Evolutionary conservation across 2,113 vertebrate genomes (phyloP).

Genomic region (Copsychus sechellarum): DNA sequence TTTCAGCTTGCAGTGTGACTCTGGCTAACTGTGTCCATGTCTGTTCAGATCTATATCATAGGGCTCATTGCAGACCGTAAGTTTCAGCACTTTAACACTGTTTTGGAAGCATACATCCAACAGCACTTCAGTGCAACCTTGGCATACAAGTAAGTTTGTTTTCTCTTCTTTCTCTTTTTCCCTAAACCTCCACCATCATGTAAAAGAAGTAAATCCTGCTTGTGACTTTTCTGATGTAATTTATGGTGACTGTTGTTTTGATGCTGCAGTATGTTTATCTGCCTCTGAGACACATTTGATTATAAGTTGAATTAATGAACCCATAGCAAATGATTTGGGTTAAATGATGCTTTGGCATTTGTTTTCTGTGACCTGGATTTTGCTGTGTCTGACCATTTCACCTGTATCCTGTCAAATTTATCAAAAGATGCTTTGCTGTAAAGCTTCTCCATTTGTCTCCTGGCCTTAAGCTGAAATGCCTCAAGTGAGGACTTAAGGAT

Average conservation of each 20-base stretch:
- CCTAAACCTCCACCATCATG: background rate
- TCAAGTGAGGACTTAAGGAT: background rate
- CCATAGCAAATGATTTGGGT: background rate
- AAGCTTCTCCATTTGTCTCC: background rate
- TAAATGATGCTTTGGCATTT: background rate
- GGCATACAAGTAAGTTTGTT: constrained; percentile 92
- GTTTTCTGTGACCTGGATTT: background rate
- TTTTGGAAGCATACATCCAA: constrained; percentile 96
- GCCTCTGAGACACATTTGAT: background rate
- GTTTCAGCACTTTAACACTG: constrained; percentile 97
- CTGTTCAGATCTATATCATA: constrained; percentile 92
- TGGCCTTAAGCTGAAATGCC: background rate
- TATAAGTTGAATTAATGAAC: background rate
- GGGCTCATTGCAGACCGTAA: constrained; percentile 96
- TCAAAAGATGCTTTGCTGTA: background rate
- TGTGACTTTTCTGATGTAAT: background rate
- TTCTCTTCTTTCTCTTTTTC: background rate
- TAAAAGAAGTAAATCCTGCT: background rate
- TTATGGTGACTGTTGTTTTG: background rate
- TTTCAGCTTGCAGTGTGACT: background rate
- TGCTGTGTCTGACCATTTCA: background rate
- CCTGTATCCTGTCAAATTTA: background rate
- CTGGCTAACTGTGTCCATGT: background rate
- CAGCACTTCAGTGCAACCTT: constrained; percentile 97
- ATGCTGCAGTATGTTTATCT: background rate